A percentile compares a stretch with the other conserved stretches of the same genome.
Conservation (phyloP, 2,888 invertebrate genomes). For the Agrilus biguttatus region DNA sequence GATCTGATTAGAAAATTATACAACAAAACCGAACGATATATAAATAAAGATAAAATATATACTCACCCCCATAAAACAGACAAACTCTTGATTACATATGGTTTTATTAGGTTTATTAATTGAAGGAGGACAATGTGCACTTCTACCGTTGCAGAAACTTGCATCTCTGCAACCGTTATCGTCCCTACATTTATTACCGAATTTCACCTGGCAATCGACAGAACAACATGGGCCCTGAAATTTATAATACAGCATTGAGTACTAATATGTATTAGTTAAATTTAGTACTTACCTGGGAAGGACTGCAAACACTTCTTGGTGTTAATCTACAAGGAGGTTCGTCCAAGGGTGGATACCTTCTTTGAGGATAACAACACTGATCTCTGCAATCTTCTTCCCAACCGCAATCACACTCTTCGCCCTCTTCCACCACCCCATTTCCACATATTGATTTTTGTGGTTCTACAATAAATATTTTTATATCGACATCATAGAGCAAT, state of each 20-base stretch:
- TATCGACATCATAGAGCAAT: neutral
- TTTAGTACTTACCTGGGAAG: slow-evolving; percentile 51
- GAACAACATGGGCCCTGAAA: slow-evolving; percentile 89
- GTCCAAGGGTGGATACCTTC: slow-evolving; percentile 57
- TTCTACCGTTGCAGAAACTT: slow-evolving; percentile 79
- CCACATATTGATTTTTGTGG: slow-evolving; percentile 93
- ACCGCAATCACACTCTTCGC: slow-evolving; percentile 98
- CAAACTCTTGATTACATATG: slow-evolving; percentile 92
- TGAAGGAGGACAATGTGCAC: slow-evolving; percentile 84
- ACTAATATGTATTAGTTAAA: neutral
- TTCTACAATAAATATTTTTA: slow-evolving; percentile 38
- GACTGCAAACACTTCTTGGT: slow-evolving; percentile 64
- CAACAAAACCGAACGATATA: too few relatives aligned
- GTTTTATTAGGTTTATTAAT: slow-evolving; percentile 87
- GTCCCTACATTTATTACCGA: slow-evolving; percentile 79
- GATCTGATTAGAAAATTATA: too few relatives aligned
- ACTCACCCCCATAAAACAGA: slow-evolving; percentile 91
- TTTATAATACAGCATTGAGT: neutral
- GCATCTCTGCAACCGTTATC: slow-evolving; percentile 90
- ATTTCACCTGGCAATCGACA: slow-evolving; percentile 66
- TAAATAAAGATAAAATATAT: slow-evolving; percentile 1
- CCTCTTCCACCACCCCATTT: slow-evolving; percentile 92
- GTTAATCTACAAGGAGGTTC: slow-evolving; percentile 81
- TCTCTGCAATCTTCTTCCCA: slow-evolving; percentile 95
- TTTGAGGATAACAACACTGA: slow-evolving; percentile 85